Evolutionary conservation across 2,888 invertebrate genomes (phyloP).

Genomic region (Noctuana brunneofusca): DNA sequence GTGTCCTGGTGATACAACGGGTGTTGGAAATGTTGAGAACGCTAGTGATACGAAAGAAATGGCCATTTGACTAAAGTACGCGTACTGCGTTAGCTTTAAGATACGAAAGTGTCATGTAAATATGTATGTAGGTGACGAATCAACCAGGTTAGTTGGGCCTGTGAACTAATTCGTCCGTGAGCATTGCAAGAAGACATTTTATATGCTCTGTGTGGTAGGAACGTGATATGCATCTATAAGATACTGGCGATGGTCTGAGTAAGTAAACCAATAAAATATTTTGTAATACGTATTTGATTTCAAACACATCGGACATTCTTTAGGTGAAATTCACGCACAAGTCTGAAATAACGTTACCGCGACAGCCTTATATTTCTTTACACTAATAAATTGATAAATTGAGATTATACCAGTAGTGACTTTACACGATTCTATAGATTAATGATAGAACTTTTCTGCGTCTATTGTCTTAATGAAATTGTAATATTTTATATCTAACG

Average conservation of each 20-base stretch:
- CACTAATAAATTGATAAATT: constrained; percentile 15
- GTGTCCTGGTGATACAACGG: constrained; percentile 5
- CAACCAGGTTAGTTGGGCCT: background rate
- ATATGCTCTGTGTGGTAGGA: constrained; percentile 6
- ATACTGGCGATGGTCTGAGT: background rate
- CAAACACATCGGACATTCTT: constrained; percentile 15
- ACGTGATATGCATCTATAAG: background rate
- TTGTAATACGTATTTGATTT: constrained; percentile 3
- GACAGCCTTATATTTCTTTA: constrained; percentile 31
- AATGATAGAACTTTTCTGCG: constrained; percentile 2
- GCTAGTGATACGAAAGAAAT: background rate
- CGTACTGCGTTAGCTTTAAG: constrained; percentile 18
- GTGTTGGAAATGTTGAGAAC: background rate
- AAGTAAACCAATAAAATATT: background rate
- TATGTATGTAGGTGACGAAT: constrained; percentile 15
- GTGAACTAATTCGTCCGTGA: constrained; percentile 10
- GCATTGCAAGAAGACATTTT: background rate
- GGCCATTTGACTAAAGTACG: background rate
- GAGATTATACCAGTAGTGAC: constrained; percentile 27
- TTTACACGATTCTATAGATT: constrained; percentile 17
- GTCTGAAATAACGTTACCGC: constrained; percentile 30
- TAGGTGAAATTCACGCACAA: constrained; percentile 24
- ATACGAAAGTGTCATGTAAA: constrained; percentile 19
- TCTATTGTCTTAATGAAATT: background rate
- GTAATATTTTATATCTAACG: background rate